Conservation (phyloP, 2,797 vertebrate genomes). For the Hephaestus fuliginosus region DNA sequence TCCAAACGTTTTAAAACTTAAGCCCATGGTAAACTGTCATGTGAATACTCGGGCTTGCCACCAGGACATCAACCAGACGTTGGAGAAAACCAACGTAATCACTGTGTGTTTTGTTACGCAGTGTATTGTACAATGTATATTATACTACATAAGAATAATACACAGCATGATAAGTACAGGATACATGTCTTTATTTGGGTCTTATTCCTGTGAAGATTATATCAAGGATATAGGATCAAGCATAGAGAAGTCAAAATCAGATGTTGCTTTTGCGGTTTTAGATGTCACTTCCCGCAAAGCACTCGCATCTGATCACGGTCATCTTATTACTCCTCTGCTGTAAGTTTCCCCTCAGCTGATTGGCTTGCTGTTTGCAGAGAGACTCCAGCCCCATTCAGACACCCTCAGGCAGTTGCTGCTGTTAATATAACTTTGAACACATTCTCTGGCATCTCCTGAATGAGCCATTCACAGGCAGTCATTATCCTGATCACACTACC, state of each 20-base stretch:
- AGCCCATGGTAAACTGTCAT: background rate
- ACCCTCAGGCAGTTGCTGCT: constrained; percentile 43
- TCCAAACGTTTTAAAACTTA: constrained; percentile 11
- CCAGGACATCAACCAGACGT: background rate
- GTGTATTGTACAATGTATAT: background rate
- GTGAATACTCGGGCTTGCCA: background rate
- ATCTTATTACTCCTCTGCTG: background rate
- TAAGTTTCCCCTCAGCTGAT: constrained; percentile 34
- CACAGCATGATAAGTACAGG: background rate
- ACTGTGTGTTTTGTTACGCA: background rate
- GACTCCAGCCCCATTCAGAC: constrained; percentile 21
- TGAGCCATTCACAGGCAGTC: constrained; percentile 34
- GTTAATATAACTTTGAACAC: constrained; percentile 48
- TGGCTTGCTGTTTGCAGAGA: constrained; percentile 19
- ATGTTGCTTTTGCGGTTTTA: background rate
- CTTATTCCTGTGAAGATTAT: background rate
- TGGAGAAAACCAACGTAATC: background rate
- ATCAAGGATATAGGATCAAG: background rate
- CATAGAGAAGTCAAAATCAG: background rate
- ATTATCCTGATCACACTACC: constrained; percentile 44
- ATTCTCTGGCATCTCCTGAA: constrained; percentile 42
- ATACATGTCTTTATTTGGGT: background rate
- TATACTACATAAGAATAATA: background rate
- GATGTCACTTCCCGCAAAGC: background rate
- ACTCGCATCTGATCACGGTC: background rate